These are phyloP conservation scores for Eupithecia inturbata DNA, from an alignment of 2,888 invertebrate species.

Conservation along the genomic window DNA sequence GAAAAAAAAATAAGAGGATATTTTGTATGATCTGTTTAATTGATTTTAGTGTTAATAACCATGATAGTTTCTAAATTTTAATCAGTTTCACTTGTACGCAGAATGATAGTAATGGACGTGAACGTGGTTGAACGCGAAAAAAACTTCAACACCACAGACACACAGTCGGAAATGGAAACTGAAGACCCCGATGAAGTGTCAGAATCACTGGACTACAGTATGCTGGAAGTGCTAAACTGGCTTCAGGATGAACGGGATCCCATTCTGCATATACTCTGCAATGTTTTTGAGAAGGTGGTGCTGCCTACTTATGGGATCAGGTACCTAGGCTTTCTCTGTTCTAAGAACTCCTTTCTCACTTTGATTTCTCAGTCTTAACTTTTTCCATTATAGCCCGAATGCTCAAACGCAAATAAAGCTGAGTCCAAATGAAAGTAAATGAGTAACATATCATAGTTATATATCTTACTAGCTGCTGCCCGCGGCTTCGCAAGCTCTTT, in stretches of 20 bases:
- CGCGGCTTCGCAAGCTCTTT: too few species aligned
- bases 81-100: conserved; percentile 55
- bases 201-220: conserved; percentile 88
- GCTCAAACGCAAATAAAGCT: too few species aligned
- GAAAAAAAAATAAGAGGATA: too few species aligned
- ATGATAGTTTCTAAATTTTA: not conserved
- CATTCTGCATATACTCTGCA: conserved; percentile 84
- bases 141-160: conserved; percentile 64
- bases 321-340: conserved; percentile 50
- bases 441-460: too few species aligned
- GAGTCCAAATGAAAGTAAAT: too few species aligned
- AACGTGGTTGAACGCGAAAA: conserved; percentile 82
- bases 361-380: too few species aligned
- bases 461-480: too few species aligned
- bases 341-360: not conserved
- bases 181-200: conserved; percentile 77
- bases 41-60: too few species aligned
- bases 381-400: too few species aligned
- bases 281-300: conserved; percentile 91
- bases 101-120: conserved; percentile 90
- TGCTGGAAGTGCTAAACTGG: conserved; percentile 89
- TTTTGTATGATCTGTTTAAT: too few species aligned
- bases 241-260: conserved; percentile 86
- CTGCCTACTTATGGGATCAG: conserved; percentile 91
- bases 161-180: conserved; percentile 84